Base-by-base conservation (phyloP, 2,113 vertebrate species). In the Chloropsis cyanopogon region DNA sequence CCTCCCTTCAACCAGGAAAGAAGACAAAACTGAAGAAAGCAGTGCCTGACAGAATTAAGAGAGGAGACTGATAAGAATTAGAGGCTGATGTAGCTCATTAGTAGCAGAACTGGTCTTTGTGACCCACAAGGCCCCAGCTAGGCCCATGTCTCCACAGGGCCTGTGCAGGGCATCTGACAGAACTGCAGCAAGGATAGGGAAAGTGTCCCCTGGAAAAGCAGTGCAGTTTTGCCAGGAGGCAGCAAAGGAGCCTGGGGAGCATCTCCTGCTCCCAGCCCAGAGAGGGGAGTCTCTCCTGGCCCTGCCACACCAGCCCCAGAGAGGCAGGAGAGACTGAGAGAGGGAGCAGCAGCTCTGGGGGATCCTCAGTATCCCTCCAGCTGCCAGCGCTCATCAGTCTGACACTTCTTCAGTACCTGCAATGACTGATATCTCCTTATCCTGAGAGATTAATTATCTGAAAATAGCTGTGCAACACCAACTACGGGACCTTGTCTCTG, bases 371-470 rank as follows among this genome's bases (percentile, higher is more conserved):
- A 87, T 84, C 91, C 69, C 59, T 82, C 52, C 76, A 69, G 28
- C 66, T 54, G 37, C 47, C 70, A 88, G 37, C 1, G 37, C 94
- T 71, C 81, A 93, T 88, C 80, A 42, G 90, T 86, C 82, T 88
- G 80, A 82, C 79, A 93, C 80, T 80, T 97, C 28, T 6, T 92
- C 92, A 88, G 84, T 25, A 22, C 70, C 50, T 91, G 65, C 56
- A 89, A 73, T 95, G 93, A 95, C 77, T 83, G 95, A 82, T 92
- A 71, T 19, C 86, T 95, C 71, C 65, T 92, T 84, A 63, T 90
- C 85, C 71, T 92, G 87, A 82, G 92, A 95, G 83, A 75, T 91
- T 83, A 95, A 95, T 95, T 95, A 88, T 65, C 95, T 80, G 83
- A 70, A 92, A 94, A 72, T 75, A 91, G 25, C 54, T 0, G 1